These are phyloP conservation scores for Atethmia centrago DNA, from an alignment of 2,888 invertebrate species.

Conservation along the genomic window DNA sequence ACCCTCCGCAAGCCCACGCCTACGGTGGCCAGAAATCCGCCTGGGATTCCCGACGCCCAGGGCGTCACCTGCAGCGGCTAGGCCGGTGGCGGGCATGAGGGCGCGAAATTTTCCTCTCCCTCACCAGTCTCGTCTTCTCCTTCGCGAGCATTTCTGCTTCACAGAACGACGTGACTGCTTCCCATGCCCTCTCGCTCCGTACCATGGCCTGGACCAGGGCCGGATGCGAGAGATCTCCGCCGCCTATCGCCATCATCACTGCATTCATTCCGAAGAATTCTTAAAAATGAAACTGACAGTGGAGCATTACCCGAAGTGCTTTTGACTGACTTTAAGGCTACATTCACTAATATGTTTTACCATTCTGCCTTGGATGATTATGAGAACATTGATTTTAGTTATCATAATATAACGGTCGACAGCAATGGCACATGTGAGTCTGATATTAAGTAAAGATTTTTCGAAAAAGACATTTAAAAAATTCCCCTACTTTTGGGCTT, in stretches of 20 bases:
- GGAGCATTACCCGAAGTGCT: slow-evolving; percentile 91
- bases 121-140: too few species aligned
- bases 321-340: slow-evolving; percentile 92
- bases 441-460: not conserved
- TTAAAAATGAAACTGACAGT: slow-evolving; percentile 83
- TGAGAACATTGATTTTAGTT: slow-evolving; percentile 91
- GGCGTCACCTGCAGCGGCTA: too few species aligned
- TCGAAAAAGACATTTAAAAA: not conserved
- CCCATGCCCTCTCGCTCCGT: too few species aligned
- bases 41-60: too few species aligned
- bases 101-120: too few species aligned
- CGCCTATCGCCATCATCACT: slow-evolving; percentile 97
- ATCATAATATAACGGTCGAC: slow-evolving; percentile 87
- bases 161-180: too few species aligned
- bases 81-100: too few species aligned
- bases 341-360: slow-evolving; percentile 93
- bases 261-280: slow-evolving; percentile 94
- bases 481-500: not conserved
- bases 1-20: too few species aligned
- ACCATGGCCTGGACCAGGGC: too few species aligned
- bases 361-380: slow-evolving; percentile 94
- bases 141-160: too few species aligned
- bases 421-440: slow-evolving; percentile 83
- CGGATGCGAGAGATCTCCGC: too few species aligned
- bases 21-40: too few species aligned